Evolutionary conservation across 2,113 vertebrate species (phyloP).

Genomic region (Trogon surrucura): DNA sequence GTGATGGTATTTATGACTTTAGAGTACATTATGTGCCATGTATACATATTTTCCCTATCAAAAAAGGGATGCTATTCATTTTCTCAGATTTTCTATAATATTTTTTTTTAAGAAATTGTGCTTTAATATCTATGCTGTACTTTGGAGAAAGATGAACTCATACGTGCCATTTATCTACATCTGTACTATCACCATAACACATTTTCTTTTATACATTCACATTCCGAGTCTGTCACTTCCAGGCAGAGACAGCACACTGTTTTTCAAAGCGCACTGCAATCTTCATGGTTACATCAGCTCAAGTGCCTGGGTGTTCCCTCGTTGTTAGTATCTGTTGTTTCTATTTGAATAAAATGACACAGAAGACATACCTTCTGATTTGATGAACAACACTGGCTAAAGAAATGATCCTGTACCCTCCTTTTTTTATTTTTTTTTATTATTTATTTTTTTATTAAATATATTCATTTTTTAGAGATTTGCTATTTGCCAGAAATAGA

Average conservation of each 20-base stretch:
- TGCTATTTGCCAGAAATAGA: neutral
- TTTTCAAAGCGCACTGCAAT: neutral
- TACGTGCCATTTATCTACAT: neutral
- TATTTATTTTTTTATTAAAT: neutral
- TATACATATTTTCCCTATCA: neutral
- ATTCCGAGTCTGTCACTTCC: neutral
- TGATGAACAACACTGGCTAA: neutral
- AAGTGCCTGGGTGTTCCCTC: neutral
- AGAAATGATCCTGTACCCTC: neutral
- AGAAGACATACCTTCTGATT: neutral
- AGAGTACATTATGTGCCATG: neutral
- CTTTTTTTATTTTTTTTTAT: too few relatives aligned
- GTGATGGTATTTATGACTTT: neutral
- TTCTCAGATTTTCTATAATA: neutral
- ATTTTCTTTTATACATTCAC: neutral
- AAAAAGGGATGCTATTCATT: neutral
- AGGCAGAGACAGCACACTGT: neutral
- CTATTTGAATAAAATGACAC: neutral
- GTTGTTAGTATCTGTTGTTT: neutral
- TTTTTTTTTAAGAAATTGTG: accelerated
- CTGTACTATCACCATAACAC: neutral
- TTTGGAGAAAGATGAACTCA: neutral
- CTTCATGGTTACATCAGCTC: neutral
- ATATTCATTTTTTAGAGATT: neutral
- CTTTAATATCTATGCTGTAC: neutral